phyloP scores from a whole-genome alignment of 2,888 invertebrate species.

The Apeira syringaria region DNA sequence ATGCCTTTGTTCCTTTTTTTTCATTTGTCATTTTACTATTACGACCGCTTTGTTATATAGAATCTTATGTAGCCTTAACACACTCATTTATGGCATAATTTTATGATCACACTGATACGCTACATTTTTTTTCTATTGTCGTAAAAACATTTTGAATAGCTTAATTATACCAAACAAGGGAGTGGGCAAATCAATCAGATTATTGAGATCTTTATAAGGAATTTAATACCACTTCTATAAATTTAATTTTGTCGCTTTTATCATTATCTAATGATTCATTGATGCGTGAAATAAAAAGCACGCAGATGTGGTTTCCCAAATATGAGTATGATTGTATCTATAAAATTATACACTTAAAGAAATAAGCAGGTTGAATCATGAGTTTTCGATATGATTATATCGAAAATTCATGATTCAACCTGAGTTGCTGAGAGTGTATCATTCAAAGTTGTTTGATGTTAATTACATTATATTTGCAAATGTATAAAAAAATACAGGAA shows the following conservation, averaged over 20 bases:
- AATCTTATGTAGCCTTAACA: no score
- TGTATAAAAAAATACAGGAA: no score
- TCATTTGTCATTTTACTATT: no score
- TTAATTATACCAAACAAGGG: constrained; percentile 19
- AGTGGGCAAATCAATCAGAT: constrained; percentile 22
- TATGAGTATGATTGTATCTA: not conserved
- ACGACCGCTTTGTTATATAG: no score
- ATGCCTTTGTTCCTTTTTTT: no score
- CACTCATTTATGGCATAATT: constrained; percentile 20
- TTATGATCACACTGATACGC: constrained; percentile 15
- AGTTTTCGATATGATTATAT: no score
- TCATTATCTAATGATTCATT: constrained; percentile 4
- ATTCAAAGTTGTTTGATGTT: no score
- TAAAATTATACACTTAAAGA: no score
- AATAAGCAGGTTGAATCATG: no score
- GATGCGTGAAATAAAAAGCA: constrained; percentile 4
- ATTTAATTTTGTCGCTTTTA: not conserved
- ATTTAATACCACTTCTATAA: not conserved
- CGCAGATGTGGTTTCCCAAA: constrained; percentile 1
- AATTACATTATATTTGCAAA: no score
- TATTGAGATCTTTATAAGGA: constrained; percentile 6
- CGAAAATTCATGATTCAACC: no score
- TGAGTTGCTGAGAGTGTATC: no score
- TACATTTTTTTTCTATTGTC: constrained; percentile 15
- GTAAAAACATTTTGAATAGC: constrained; percentile 19